Evolutionary conservation across 2,797 vertebrate species (phyloP).

Genomic region (Arremon brunneinucha): DNA sequence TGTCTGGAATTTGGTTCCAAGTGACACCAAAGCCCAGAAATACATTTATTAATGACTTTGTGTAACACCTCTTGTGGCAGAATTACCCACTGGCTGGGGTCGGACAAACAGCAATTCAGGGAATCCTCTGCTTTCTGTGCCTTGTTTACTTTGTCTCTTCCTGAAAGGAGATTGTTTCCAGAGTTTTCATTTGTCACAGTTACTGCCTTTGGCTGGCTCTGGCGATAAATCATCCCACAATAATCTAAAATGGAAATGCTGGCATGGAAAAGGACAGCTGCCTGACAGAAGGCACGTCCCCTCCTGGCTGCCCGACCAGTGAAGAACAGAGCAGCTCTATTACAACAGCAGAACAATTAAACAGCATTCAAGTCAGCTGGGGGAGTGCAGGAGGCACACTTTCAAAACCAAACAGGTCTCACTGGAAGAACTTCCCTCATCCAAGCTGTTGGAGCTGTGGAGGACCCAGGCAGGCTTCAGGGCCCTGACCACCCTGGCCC

Average conservation of each 20-base stretch:
- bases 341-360: neutral
- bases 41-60: neutral
- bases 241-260: neutral
- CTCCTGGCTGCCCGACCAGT: neutral
- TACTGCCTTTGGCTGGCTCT: neutral
- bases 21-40: neutral
- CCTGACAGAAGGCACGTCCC: neutral
- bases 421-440: neutral
- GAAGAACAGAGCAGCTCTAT: neutral
- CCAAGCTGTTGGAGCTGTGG: accelerated
- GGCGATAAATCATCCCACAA: neutral
- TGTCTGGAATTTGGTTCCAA: neutral
- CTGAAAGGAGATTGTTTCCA: neutral
- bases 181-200: slow-evolving; percentile 6
- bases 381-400: neutral
- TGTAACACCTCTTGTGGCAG: neutral
- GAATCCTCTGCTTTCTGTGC: neutral
- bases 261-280: neutral
- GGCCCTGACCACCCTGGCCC: accelerated
- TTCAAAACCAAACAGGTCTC: neutral
- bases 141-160: slow-evolving; percentile 9
- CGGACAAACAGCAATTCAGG: neutral
- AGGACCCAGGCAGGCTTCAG: accelerated
- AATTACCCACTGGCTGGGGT: neutral
- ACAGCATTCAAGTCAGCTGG: neutral